phyloP scores from a whole-genome alignment of 53 echinoderm and acorn worm species.

The Zoroaster sp. region DNA sequence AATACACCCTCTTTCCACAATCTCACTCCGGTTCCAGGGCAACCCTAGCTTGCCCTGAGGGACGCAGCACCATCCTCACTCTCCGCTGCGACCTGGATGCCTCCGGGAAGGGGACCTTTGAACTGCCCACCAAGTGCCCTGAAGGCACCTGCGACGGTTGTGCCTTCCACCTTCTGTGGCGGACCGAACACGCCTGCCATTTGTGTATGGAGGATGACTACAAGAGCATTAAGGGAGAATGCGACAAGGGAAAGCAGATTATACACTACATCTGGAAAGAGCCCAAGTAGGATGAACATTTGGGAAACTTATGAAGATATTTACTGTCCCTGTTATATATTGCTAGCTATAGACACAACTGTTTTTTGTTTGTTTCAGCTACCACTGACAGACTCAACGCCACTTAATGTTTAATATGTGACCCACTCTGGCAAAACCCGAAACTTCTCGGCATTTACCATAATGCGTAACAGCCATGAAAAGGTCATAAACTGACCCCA shows the following conservation, averaged over 20 bases:
- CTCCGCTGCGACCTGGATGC: slow-evolving; percentile 78
- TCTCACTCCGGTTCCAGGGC: slow-evolving; percentile 44
- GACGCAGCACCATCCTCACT: slow-evolving; percentile 85
- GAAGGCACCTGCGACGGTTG: slow-evolving; percentile 95
- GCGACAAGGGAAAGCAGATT: slow-evolving; percentile 66
- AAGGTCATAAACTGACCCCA: too few relatives aligned
- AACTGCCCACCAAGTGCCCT: slow-evolving; percentile 68
- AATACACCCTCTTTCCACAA: background rate
- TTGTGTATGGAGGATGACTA: slow-evolving; percentile 71
- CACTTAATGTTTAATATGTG: too few relatives aligned
- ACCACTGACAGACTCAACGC: too few relatives aligned
- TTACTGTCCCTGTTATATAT: background rate
- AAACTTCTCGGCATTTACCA: too few relatives aligned
- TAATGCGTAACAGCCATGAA: too few relatives aligned
- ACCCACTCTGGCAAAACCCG: too few relatives aligned
- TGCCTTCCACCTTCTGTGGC: slow-evolving; percentile 93
- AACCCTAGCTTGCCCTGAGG: slow-evolving; percentile 85
- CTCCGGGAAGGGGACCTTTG: slow-evolving; percentile 60
- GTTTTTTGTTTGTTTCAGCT: too few relatives aligned
- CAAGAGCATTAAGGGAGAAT: slow-evolving; percentile 72
- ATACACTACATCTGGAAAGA: slow-evolving; percentile 81
- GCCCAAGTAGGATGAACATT: slow-evolving; percentile 64
- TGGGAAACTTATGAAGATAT: background rate
- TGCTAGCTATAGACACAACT: too few relatives aligned
- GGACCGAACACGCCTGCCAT: slow-evolving; percentile 74